Base-by-base conservation (phyloP, 2,113 vertebrate genomes). In the Aptenodytes patagonicus region DNA sequence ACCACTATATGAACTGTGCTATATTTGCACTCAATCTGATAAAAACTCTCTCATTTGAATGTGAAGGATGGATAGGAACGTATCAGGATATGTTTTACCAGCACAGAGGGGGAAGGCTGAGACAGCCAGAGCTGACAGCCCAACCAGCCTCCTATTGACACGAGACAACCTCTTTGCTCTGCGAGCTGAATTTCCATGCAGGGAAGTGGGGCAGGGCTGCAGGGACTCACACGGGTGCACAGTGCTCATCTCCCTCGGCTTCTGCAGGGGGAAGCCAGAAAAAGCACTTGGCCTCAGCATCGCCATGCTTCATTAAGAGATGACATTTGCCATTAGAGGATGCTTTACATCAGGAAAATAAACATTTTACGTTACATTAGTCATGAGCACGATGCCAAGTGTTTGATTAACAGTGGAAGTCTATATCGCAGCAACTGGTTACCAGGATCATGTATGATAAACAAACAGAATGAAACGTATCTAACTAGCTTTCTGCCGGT, bases 381-480 rank as follows among this genome's bases (percentile, higher is more conserved):
- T 93, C 95, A 93, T 47, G 31, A 95, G 52, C 51, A 78, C 16
- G 16, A 57, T 70, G 80, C 64, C 36, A 83, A 90, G 52, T 60
- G 73, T 90, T 91, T 89, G 94, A 94, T 91, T 94, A 93, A 83
- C 44, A 68, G 40, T 78, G 72, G 90, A 81, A 85, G 55, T 69
- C 77, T 68, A 36, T 60, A 82, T 47, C 18, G 1, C 64, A 80
- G 90, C 81, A 95, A 70, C 75, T 60, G 93, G 97, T 97, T 89
- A 87, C 95, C 91, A 96, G 52, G 95, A 73, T 76, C 82, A 62
- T 2, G 0, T 54, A 55, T 0, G 40, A 69, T 79, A 97, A 97
- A 97, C 93, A 98, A 96, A 97, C 76, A 93, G 85, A 85, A 42
- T 42, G 91, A 96, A 92, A 69, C 40, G n/a, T 75, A 31, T 70